A percentile compares a stretch with the other conserved stretches of the same genome.
phyloP scores from a whole-genome alignment of 2,888 invertebrate genomes.

The Petrolisthes manimaculis region DNA sequence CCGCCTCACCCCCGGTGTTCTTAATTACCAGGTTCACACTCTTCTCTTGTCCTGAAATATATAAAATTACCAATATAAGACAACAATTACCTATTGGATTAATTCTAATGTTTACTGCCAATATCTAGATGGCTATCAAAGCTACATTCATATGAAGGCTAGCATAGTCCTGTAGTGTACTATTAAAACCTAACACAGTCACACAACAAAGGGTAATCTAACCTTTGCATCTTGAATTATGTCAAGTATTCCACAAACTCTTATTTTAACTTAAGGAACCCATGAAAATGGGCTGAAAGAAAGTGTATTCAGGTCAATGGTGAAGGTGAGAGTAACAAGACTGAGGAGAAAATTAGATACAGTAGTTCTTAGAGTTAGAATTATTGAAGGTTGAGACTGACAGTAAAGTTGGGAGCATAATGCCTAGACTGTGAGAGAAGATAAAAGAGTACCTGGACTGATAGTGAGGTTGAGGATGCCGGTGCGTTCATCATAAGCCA shows the following conservation, averaged over 20 bases:
- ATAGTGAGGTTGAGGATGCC: slow-evolving; percentile 21
- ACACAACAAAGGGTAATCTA: too few relatives aligned
- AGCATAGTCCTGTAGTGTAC: too few relatives aligned
- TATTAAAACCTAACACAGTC: too few relatives aligned
- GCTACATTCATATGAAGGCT: too few relatives aligned
- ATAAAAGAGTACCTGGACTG: slow-evolving; percentile 24
- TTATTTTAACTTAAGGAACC: not conserved
- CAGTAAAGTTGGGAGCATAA: too few relatives aligned
- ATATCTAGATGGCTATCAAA: too few relatives aligned
- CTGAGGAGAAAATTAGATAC: not conserved
- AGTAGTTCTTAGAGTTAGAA: too few relatives aligned
- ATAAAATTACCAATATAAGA: not conserved
- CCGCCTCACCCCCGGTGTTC: slow-evolving; percentile 28
- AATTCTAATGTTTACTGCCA: not conserved
- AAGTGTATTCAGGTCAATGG: not conserved
- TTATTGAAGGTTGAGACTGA: too few relatives aligned
- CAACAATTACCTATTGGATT: not conserved
- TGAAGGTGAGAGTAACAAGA: not conserved
- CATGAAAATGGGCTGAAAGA: not conserved
- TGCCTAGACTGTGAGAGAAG: not conserved
- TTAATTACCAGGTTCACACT: slow-evolving; percentile 26
- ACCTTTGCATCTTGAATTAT: too few relatives aligned
- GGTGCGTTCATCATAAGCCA: slow-evolving; percentile 13
- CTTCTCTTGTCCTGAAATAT: slow-evolving; percentile 24
- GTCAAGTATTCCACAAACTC: too few relatives aligned